Evolutionary conservation across 2,888 invertebrate species (phyloP), one percentile per base, ranked within the genome.

Genomic region (Seladonia tumulorum): DNA sequence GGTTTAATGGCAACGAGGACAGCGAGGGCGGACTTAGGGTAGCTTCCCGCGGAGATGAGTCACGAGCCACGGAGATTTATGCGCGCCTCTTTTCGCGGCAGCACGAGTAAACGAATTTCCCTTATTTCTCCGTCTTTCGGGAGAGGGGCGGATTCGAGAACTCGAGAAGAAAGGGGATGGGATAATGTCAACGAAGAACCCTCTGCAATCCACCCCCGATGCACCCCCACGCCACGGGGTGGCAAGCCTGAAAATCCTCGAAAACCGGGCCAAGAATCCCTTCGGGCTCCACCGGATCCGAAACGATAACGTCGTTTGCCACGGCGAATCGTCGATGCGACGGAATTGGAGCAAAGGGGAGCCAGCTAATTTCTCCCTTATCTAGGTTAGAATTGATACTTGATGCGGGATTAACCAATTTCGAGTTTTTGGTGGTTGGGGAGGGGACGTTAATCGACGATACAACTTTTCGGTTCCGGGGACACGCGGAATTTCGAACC

Each of bases 51-150:
- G 72, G 79, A 72, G 87, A 90, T 90, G 90, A 90, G 81, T 90
- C 90, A 90, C 87, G 76, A 79, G 39, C 70, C 83, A 76, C 71
- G 87, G 87, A 90, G 93, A 93, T 93, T 93, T 93, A 93, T 92
- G 91, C 92, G 88, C 86, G 82, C 25, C 88, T 91, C 90, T 88
- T 60, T 91, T 87, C 89, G 85, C 88, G 87, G 87, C 10, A 53
- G 70, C 77, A 68, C 83, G 89, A 88, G 90, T 87, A 90, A 92
- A 91, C 91, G 92, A 92, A 92, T 92, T 93, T 92, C 91, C 92
- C 85, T 91, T 83, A 82, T 87, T 88, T 87, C 78, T 45, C n/a
- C 57, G 79, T n/a, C 53, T 22, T 22, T 0, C 53, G 45, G 39
- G 79, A 57, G 45, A 29, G 35, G 39, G 39, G 73, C 63, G 7